Conservation (phyloP, 2,888 invertebrate species). For the Ophion slaviceki region DNA sequence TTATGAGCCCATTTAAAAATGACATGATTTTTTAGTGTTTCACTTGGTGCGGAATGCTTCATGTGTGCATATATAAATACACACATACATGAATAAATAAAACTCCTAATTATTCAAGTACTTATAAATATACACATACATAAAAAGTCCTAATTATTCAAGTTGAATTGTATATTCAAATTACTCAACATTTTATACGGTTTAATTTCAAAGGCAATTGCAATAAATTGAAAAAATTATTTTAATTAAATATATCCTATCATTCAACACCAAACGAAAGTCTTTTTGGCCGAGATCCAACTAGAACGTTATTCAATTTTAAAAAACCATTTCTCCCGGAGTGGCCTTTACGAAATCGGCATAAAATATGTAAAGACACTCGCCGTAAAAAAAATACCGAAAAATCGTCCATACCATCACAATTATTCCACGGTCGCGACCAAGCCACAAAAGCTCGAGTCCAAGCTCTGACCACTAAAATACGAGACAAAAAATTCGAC, state of each 20-base stretch:
- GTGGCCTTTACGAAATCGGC: neutral
- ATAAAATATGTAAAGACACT: neutral
- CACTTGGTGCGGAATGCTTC: too few species aligned
- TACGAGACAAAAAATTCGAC: conserved; percentile 27
- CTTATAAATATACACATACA: too few species aligned
- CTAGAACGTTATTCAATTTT: too few species aligned
- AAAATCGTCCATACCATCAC: conserved; percentile 39
- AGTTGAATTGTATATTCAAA: too few species aligned
- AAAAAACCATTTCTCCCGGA: too few species aligned
- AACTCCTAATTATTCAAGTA: too few species aligned
- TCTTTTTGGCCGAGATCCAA: too few species aligned
- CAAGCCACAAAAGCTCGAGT: conserved; percentile 33
- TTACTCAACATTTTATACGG: neutral
- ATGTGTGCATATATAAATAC: too few species aligned
- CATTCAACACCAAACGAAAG: neutral
- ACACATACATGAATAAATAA: too few species aligned
- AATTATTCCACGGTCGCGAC: conserved; percentile 2
- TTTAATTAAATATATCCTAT: neutral
- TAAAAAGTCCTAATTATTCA: too few species aligned
- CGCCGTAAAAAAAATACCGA: neutral
- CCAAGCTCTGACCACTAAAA: conserved; percentile 37
- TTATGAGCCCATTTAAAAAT: too few species aligned
- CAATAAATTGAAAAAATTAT: neutral
- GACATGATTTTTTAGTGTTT: too few species aligned
- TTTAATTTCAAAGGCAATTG: neutral